Base-by-base conservation (phyloP, 2,888 invertebrate genomes). In the Polydesmus complanatus region DNA sequence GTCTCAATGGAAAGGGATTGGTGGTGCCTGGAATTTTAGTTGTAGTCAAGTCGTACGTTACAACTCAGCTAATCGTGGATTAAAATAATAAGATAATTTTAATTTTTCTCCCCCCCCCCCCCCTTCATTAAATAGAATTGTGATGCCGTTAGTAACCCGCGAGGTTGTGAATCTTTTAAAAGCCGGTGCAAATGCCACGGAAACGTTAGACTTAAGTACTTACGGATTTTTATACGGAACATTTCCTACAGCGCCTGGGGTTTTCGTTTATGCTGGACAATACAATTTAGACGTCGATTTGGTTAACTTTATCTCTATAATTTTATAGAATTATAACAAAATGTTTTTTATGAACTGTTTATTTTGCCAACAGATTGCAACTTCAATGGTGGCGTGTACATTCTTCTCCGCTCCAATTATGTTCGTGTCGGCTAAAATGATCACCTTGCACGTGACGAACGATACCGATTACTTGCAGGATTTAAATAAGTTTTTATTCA, bases 221-320 rank as follows among this genome's bases (percentile, higher is more conserved):
- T 95, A 89, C 73, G 95, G 91, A 0, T 96, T 96, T 75, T 78
- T 96, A 0, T 95, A 95, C 71, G 95, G 96, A 60, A 94, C 94
- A 0, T 88, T 96, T 73, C 96, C 96, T 0, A 85, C 93, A 1
- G 95, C 95, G 0, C 95, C 95, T 0, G 91, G 91, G n/a, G 89
- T 93, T 0, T 94, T 95, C 73, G 91, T 96, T 2, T 92, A 93
- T 74, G 90, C 95, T 1, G 82, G 87, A 51, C 84, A 90, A 65
- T 94, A 93, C 72, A 83, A 84, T 66, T 74, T 91, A 58, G 91
- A 90, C 72, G 81, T 88, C 61, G 92, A 93, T 75, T 77, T 93
- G 79, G 90, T 91, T n/a, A 18, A 25, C 26, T 21, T 25, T 26
- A 23, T 23, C 1, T 11, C 26, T 8, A 19, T 21, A 5, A 18